A percentile compares a stretch with the other conserved stretches of the same genome.
phyloP scores from a whole-genome alignment of 1,140 invertebrate species.

The Tyrophagus putrescentiae region DNA sequence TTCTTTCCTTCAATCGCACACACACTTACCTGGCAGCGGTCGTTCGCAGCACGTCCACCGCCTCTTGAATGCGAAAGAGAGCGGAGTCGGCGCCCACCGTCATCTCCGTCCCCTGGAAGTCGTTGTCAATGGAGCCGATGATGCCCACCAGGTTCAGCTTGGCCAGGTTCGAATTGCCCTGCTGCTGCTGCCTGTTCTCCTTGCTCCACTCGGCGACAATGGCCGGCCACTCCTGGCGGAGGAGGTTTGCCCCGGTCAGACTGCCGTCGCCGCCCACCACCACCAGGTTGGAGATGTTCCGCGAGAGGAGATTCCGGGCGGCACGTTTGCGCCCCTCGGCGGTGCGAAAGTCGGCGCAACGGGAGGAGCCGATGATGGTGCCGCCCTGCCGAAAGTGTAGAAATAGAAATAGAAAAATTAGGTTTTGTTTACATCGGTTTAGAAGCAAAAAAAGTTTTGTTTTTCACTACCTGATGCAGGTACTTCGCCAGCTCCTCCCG shows the following conservation, averaged over 20 bases:
- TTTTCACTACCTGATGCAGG: not conserved
- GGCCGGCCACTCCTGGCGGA: conserved; percentile 59
- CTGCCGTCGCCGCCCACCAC: conserved; percentile 97
- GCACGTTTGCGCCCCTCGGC: conserved; percentile 72
- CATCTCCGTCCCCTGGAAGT: conserved; percentile 99
- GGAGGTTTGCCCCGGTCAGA: conserved; percentile 89
- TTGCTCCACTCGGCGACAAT: conserved; percentile 66
- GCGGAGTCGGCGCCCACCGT: conserved; percentile 95
- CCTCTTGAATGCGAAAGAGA: conserved; percentile 92
- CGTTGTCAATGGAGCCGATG: conserved; percentile 99
- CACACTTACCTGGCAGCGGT: conserved; percentile 52
- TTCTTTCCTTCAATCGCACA: not conserved
- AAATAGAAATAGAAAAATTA: conserved; percentile 15
- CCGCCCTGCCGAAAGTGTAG: conserved; percentile 51
- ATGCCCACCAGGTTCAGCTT: conserved; percentile 86
- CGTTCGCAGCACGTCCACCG: conserved; percentile 90
- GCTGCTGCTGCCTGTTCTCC: conserved; percentile 60
- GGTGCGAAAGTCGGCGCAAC: conserved; percentile 79
- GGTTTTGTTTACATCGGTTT: not conserved
- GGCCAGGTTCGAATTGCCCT: conserved; percentile 52
- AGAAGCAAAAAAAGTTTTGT: not conserved
- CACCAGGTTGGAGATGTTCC: conserved; percentile 84
- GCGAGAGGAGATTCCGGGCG: conserved; percentile 70
- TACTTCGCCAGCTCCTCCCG: not conserved
- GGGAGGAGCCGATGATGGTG: conserved; percentile 91